These are phyloP conservation scores for Gastrophysa polygoni DNA, from an alignment of 2,888 invertebrate genomes.

Conservation along the genomic window DNA sequence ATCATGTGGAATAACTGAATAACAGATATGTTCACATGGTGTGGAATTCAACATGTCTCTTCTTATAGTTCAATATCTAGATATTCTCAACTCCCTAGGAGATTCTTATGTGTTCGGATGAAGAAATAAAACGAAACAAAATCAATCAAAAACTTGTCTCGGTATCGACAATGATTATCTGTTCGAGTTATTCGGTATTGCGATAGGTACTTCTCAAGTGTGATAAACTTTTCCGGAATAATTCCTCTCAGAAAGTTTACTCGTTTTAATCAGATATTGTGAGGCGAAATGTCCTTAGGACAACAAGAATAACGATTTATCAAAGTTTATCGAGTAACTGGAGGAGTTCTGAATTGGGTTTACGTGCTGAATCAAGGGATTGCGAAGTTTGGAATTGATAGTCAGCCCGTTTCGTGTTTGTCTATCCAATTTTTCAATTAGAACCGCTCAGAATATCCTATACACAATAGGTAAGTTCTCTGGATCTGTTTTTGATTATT, in stretches of 20 bases:
- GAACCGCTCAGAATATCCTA: no score
- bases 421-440: neutral
- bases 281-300: neutral
- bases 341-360: neutral
- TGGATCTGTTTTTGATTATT: no score
- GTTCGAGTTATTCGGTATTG: neutral
- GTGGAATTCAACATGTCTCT: no score
- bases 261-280: neutral
- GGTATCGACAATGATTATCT: neutral
- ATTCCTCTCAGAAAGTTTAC: neutral
- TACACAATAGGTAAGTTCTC: no score
- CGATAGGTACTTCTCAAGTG: neutral
- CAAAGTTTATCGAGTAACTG: neutral
- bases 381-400: neutral
- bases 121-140: no score
- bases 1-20: no score
- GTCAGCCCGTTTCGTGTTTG: neutral
- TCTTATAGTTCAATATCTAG: no score
- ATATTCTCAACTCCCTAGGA: no score
- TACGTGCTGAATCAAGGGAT: neutral
- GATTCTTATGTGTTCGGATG: no score
- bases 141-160: no score
- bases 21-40: no score
- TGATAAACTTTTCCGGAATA: neutral
- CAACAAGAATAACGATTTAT: neutral